Evolutionary conservation across 2,888 invertebrate species (phyloP), one percentile per base, ranked within the genome.

Genomic region (Leucania comma): DNA sequence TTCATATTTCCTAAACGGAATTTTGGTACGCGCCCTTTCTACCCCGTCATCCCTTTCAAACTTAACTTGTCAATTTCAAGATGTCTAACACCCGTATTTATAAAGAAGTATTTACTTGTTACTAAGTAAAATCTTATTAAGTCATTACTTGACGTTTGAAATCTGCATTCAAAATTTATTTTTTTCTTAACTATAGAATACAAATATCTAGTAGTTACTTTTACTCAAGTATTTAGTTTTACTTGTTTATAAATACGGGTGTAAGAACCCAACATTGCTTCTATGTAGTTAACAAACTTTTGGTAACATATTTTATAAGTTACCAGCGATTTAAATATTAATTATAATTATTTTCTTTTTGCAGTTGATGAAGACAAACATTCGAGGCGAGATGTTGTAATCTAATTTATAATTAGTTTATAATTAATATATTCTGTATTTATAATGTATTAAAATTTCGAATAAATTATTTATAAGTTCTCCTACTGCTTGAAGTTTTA

Each of bases 301-400:
- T 51, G 10, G 6, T 12, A 14, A 53, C 8, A 8, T 1, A 26
- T 26, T 26, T 26, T 3, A 8, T 6, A 53, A 20, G 20, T 29
- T 4, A 9, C 10, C 9, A 32, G 10, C 0, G 20, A 10, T 54
- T 54, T 61, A 2, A 22, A 14, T 50, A 50, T 58, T 56, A 26
- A 3, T 35, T 14, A 17, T n/a, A 32, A 48, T 71, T 53, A 0
- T 48, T 68, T 68, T 80, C 64, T 63, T 68, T 78, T 86, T 92
- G 26, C 93, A 95, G 95, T 79, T 95, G 22, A 95, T 95, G 95
- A 95, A 95, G 86, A 95, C 93, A 0, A 93, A 92, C 48, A 93
- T 95, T 63, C 84, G 95, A 65, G 95, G 95, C 17, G 95, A 95
- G 78, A 82, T 95, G 32, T 38, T 71, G 72, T 71, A 71, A 38